Percentiles rank a stretch among this genome's conserved stretches.
phyloP scores from a whole-genome alignment of 2,888 invertebrate genomes.

The Zhuqinia jingwanae region DNA sequence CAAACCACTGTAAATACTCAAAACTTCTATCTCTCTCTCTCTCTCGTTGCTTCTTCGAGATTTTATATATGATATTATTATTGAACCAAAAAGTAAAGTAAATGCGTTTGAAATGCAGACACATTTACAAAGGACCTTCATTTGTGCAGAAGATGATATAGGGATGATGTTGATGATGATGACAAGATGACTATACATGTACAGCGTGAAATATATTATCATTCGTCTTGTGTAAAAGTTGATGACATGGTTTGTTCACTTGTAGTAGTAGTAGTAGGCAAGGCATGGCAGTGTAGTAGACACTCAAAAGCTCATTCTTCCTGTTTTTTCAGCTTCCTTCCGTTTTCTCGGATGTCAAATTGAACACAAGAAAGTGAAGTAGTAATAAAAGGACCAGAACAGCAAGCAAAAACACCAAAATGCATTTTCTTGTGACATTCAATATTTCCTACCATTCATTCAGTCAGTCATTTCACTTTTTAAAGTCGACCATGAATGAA shows the following conservation, averaged over 20 bases:
- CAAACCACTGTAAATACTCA: constrained; percentile 61
- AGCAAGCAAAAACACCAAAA: constrained; percentile 38
- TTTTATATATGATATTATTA: constrained; percentile 29
- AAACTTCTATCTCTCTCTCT: no score
- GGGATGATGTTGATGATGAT: background rate
- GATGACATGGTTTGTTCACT: constrained; percentile 15
- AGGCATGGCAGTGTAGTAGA: background rate
- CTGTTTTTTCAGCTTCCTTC: constrained; percentile 49
- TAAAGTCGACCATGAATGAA: background rate
- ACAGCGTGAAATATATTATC: background rate
- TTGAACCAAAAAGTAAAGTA: constrained; percentile 27
- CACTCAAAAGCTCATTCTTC: constrained; percentile 58
- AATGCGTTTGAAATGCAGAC: constrained; percentile 52
- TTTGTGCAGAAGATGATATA: constrained; percentile 39
- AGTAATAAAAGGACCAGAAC: background rate
- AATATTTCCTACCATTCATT: constrained; percentile 52
- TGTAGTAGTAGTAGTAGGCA: background rate
- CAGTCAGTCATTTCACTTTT: constrained; percentile 52
- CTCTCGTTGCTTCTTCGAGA: constrained; percentile 20
- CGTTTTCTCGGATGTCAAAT: constrained; percentile 44
- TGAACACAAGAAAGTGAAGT: constrained; percentile 10
- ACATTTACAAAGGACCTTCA: constrained; percentile 48
- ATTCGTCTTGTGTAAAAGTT: constrained; percentile 36
- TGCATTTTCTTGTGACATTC: constrained; percentile 66
- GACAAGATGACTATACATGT: constrained; percentile 4